Base-by-base conservation (phyloP, 2,797 vertebrate species). In the Enteromius viviparus region DNA sequence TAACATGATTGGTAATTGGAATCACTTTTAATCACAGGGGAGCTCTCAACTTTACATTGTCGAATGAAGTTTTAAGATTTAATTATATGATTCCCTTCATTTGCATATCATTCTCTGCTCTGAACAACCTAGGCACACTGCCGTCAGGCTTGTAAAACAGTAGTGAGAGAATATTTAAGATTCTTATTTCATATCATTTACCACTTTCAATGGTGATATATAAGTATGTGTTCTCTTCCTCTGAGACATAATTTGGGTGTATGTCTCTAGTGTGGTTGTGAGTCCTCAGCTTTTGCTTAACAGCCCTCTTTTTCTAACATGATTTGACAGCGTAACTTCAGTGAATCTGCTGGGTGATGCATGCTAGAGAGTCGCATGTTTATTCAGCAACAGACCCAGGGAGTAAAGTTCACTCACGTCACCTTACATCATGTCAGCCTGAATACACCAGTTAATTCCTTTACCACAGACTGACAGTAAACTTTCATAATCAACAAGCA, bases 261-360 rank as follows among this genome's bases (percentile, higher is more conserved):
- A 70, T 55, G 65, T 81, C 58, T 81, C 45, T 55, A 62, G 76
- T 76, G 29, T 32, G 62, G 29, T 71, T 74, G n/a, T 47, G 10
- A n/a, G 32, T 51, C 68, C 60, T 65, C 53, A 55, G 47, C 34
- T 34, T 32, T 11, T 15, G 66, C 60, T 8, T 77, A 80, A 80
- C 71, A 84, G 42, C 70, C 26, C 72, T 42, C 51, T 62, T 19
- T 72, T 84, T 78, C 47, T 83, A 87, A 89, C 68, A 23, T 51
- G 55, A 85, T 82, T 75, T 87, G 87, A 87, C 87, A 87, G 86
- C 21, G 4, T 60, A 78, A 79, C 77, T 87, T 85, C 84, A 83
- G 78, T 76, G 78, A 68, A 60, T 89, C 82, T 77, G 55, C 68
- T 77, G 62, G 87, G 55, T 81, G 86, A 75, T 62, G 77, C 64